Base-by-base conservation (phyloP, 2,888 invertebrate genomes). In the Drosophila prostipennis region DNA sequence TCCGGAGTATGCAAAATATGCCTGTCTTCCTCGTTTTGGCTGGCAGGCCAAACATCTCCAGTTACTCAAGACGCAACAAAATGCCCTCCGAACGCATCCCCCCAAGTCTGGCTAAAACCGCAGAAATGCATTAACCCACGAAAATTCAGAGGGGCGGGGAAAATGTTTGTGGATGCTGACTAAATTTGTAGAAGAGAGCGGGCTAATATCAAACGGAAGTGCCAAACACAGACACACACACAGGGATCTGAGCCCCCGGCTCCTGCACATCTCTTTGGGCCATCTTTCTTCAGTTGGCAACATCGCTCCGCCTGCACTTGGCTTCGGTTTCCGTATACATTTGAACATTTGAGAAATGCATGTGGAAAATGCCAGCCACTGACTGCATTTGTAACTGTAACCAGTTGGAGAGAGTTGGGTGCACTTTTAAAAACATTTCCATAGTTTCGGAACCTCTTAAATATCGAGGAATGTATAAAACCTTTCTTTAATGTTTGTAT, bases 191-290 rank as follows among this genome's bases (percentile, higher is more conserved):
- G 80, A 83, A 75, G 80, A 82, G 78, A 72, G 70, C 71, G 57
- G 79, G 89, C 89, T 89, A 89, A 84, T 84, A 84, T 78, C 82
- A 85, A 84, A 77, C 89, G 84, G 89, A 84, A 84, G 72, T 87
- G 76, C 76, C 80, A 74, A 82, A 67, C 69, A 74, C 68, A 55
- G 52, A 36, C 60, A 55, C 52, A 69, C 37, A 61, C 37, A 61
- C 19, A 13, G 29, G 29, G 29, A 51, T 60, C 60, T 39, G 26
- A 32, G 32, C 3, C 7, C n/a, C 26, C 26, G 46, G n/a, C 65
- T 11, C 37, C n/a, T 8, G 46, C 4, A 39, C 29, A 32, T 43
- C 58, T n/a, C 48, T 36, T 74, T 74, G 72, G 76, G 89, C 76
- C 77, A 88, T 83, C 77, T 68, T 87, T 83, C 81, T 88, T 77